phyloP scores from a whole-genome alignment of 2,888 invertebrate species.

The Neoitamus cyanurus region DNA sequence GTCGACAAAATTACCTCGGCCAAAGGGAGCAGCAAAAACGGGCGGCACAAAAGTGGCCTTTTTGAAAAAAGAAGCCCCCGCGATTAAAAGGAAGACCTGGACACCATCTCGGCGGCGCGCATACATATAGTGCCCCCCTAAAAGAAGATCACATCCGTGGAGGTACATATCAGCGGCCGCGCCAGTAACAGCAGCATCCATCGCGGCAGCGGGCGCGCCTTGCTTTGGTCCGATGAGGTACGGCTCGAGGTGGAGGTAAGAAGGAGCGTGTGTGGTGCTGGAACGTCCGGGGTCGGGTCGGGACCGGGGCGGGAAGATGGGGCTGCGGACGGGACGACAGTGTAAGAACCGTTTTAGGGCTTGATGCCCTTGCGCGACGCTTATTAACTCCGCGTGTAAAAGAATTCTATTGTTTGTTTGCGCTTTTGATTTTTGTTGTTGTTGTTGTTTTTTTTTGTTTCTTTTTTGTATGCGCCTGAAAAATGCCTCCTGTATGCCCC shows the following conservation, averaged over 20 bases:
- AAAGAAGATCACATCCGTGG: background rate
- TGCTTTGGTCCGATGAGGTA: background rate
- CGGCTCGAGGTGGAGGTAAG: background rate
- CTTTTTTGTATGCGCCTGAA: background rate
- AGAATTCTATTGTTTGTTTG: constrained; percentile 41
- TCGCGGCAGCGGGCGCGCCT: background rate
- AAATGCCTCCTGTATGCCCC: constrained; percentile 24
- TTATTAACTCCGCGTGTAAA: constrained; percentile 45
- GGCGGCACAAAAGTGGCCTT: constrained; percentile 18
- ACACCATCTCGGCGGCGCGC: background rate
- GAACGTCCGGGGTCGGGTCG: background rate
- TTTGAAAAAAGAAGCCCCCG: background rate
- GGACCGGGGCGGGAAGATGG: background rate
- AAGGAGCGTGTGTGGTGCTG: background rate
- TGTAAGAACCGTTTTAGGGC: constrained; percentile 44
- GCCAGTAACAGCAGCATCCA: too few species aligned
- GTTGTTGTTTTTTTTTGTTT: background rate
- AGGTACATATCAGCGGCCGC: background rate
- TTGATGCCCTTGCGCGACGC: constrained; percentile 45
- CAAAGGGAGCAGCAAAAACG: background rate
- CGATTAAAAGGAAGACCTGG: background rate
- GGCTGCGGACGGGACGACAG: constrained; percentile 18
- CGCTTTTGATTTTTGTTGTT: constrained; percentile 32
- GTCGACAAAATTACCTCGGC: constrained; percentile 20
- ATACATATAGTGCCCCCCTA: background rate